phyloP scores from a whole-genome alignment of 2,797 vertebrate genomes.

The Gymnocypris eckloni region DNA sequence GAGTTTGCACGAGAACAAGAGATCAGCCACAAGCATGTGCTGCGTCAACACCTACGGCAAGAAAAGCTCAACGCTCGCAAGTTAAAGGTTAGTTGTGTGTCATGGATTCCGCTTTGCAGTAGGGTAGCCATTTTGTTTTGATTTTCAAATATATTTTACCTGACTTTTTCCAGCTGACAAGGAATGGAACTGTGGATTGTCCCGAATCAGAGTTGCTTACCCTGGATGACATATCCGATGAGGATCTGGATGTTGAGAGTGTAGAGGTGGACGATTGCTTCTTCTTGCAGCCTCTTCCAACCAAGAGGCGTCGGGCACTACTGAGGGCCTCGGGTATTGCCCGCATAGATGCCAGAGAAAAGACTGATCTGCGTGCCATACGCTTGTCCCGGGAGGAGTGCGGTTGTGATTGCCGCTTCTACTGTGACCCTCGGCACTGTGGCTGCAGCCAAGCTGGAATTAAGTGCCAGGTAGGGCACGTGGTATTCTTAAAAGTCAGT shows the following conservation, averaged over 20 bases:
- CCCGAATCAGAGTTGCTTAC: constrained; percentile 91
- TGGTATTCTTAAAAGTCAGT: not conserved
- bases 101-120: not conserved
- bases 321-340: constrained; percentile 91
- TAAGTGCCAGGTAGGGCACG: constrained; percentile 89
- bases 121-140: not conserved
- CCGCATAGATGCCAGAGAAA: constrained; percentile 93
- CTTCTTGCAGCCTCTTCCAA: constrained; percentile 93
- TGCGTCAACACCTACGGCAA: constrained; percentile 92
- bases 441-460: constrained; percentile 96
- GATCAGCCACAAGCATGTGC: constrained; percentile 86
- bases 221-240: constrained; percentile 91
- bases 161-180: constrained; percentile 83
- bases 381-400: constrained; percentile 94
- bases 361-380: constrained; percentile 91
- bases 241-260: constrained; percentile 91
- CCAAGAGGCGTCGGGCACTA: constrained; percentile 89
- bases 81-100: constrained; percentile 83
- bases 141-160: not conserved
- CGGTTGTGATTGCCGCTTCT: constrained; percentile 93
- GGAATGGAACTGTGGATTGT: constrained; percentile 91
- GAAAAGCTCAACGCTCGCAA: constrained; percentile 95
- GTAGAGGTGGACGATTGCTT: constrained; percentile 96
- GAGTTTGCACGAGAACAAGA: constrained; percentile 94
- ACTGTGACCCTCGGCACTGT: constrained; percentile 93